Evolutionary conservation across 2,888 invertebrate genomes (phyloP).

Genomic region (Loripinus fragilis): DNA sequence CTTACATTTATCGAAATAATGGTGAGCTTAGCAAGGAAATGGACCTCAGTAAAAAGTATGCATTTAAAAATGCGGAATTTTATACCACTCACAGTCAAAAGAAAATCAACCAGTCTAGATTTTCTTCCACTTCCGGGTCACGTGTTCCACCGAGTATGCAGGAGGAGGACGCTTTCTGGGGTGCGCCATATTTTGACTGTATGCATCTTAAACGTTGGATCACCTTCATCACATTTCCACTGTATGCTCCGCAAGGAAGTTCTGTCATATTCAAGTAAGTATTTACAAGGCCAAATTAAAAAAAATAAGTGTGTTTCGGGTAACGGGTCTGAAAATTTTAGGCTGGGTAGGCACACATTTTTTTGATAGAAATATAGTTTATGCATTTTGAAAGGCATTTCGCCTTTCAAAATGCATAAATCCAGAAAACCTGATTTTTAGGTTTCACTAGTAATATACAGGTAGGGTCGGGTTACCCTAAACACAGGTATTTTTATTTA

Average conservation of each 20-base stretch:
- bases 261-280: not conserved
- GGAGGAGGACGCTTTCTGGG: slow-evolving; percentile 54
- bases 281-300: too few species aligned
- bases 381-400: too few species aligned
- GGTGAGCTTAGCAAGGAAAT: slow-evolving; percentile 16
- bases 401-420: too few species aligned
- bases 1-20: slow-evolving; percentile 63
- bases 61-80: slow-evolving; percentile 54
- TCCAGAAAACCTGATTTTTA: too few species aligned
- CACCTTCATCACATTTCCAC: slow-evolving; percentile 69
- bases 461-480: too few species aligned
- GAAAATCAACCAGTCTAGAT: slow-evolving; percentile 26
- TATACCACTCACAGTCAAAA: slow-evolving; percentile 45
- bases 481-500: too few species aligned
- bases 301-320: too few species aligned
- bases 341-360: too few species aligned
- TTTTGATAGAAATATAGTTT: too few species aligned
- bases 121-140: slow-evolving; percentile 8
- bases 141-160: not conserved
- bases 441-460: too few species aligned
- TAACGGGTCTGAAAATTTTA: too few species aligned
- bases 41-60: not conserved
- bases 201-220: slow-evolving; percentile 66
- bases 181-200: slow-evolving; percentile 72
- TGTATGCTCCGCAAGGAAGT: slow-evolving; percentile 50